A percentile compares a stretch with the other conserved stretches of the same genome.
These are phyloP conservation scores for Zaprionus lineosus DNA, from an alignment of 2,888 invertebrate species.

Conservation along the genomic window DNA sequence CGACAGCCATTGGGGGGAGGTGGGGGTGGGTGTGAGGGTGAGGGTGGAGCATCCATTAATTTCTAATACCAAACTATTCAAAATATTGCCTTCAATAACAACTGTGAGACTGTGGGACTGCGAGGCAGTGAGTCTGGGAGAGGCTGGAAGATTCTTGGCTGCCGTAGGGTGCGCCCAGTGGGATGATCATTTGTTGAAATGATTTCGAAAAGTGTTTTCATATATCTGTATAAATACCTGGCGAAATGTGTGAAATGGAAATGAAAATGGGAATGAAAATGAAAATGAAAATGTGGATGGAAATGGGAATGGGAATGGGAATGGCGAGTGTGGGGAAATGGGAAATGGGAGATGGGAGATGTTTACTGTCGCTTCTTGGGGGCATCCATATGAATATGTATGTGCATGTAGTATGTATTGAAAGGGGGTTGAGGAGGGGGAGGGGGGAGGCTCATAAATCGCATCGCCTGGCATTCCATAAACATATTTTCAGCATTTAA, in stretches of 20 bases:
- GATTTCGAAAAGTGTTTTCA: constrained; percentile 53
- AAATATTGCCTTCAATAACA: constrained; percentile 50
- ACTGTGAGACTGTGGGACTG: too few relatives aligned
- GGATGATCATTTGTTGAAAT: constrained; percentile 17
- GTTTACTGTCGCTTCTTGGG: constrained; percentile 4
- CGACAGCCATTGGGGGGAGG: too few relatives aligned
- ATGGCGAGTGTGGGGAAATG: constrained; percentile 1
- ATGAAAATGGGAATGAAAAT: too few relatives aligned
- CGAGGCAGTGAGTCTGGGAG: too few relatives aligned
- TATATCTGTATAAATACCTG: constrained; percentile 50
- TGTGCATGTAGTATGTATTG: neutral
- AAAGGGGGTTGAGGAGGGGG: too few relatives aligned
- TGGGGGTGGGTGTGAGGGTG: neutral
- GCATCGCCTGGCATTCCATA: constrained; percentile 38
- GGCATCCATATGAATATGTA: constrained; percentile 5
- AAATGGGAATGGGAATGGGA: too few relatives aligned
- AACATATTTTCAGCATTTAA: constrained; percentile 44
- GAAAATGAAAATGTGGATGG: too few relatives aligned
- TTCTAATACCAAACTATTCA: constrained; percentile 29
- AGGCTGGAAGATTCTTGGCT: too few relatives aligned
- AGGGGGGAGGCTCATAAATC: constrained; percentile 23
- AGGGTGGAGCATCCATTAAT: constrained; percentile 23
- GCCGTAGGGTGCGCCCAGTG: constrained; percentile 18
- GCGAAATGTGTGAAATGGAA: constrained; percentile 51
- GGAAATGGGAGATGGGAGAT: neutral